Conservation (phyloP, 1,140 invertebrate genomes). For the Vollenhovia emeryi region DNA sequence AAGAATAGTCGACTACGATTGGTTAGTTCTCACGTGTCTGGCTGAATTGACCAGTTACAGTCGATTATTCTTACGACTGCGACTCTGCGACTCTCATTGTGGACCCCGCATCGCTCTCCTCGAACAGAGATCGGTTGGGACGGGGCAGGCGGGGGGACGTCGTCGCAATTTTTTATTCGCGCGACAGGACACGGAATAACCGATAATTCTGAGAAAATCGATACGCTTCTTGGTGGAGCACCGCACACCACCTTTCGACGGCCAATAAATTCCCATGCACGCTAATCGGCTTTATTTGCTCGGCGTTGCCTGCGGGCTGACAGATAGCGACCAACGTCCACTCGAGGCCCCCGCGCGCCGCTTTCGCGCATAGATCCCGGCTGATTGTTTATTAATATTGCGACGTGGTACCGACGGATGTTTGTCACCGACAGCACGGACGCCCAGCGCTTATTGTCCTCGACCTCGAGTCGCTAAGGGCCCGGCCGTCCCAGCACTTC, state of each 20-base stretch:
- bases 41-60: too few relatives aligned
- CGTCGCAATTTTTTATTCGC: background rate
- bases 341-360: background rate
- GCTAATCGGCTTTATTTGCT: slow-evolving; percentile 60
- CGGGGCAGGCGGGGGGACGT: background rate
- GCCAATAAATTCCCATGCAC: slow-evolving; percentile 49
- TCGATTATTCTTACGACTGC: too few relatives aligned
- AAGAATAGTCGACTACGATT: too few relatives aligned
- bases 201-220: slow-evolving; percentile 34
- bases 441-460: slow-evolving; percentile 40
- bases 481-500: background rate
- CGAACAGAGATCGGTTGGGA: too few relatives aligned
- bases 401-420: slow-evolving; percentile 32
- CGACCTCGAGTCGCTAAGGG: slow-evolving; percentile 11
- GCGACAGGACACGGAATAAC: background rate
- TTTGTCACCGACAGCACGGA: slow-evolving; percentile 54
- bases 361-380: slow-evolving; percentile 46
- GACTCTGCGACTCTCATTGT: too few relatives aligned
- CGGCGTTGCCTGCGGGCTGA: slow-evolving; percentile 60
- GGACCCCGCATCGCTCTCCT: too few relatives aligned
- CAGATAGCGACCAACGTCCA: slow-evolving; percentile 60
- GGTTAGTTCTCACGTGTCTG: too few relatives aligned
- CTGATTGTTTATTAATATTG: slow-evolving; percentile 75
- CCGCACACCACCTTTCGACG: background rate
- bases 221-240: slow-evolving; percentile 12